Percentiles rank a stretch among this genome's conserved stretches.
phyloP scores from a whole-genome alignment of 2,113 vertebrate genomes.

The Meleagris gallopavo region DNA sequence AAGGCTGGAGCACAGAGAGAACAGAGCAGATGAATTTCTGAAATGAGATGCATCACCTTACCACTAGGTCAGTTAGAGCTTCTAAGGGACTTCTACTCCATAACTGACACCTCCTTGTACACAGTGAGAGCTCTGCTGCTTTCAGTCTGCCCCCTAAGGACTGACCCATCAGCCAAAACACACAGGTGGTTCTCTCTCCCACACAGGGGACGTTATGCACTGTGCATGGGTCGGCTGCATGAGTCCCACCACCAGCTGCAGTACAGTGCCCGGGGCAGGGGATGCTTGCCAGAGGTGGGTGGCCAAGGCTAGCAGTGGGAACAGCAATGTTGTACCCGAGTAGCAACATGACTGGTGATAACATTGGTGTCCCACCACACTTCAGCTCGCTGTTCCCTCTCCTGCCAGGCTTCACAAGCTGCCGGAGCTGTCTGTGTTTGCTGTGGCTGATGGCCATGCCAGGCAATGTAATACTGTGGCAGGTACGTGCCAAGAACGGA shows the following conservation, averaged over 20 bases:
- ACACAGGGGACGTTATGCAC: accelerated
- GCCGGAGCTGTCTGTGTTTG: neutral
- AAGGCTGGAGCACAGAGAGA: neutral
- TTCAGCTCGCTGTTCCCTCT: neutral
- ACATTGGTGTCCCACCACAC: neutral
- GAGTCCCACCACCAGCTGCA: too few relatives aligned
- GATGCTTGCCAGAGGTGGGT: neutral
- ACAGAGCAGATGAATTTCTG: neutral
- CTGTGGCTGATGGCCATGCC: neutral
- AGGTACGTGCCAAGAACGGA: neutral
- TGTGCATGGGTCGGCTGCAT: too few relatives aligned
- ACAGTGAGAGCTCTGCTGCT: neutral
- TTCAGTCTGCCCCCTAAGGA: neutral
- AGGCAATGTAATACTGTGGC: neutral
- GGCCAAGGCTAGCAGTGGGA: neutral
- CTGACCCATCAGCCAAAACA: accelerated
- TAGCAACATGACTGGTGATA: accelerated
- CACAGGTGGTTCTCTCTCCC: neutral
- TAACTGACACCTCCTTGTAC: neutral
- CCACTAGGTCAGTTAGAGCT: neutral
- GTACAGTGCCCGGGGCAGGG: neutral
- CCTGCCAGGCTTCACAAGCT: accelerated
- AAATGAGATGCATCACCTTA: neutral
- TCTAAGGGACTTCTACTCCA: neutral
- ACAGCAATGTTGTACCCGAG: neutral